Conservation (phyloP, 2,888 invertebrate genomes). For the Dasypolia templi region DNA sequence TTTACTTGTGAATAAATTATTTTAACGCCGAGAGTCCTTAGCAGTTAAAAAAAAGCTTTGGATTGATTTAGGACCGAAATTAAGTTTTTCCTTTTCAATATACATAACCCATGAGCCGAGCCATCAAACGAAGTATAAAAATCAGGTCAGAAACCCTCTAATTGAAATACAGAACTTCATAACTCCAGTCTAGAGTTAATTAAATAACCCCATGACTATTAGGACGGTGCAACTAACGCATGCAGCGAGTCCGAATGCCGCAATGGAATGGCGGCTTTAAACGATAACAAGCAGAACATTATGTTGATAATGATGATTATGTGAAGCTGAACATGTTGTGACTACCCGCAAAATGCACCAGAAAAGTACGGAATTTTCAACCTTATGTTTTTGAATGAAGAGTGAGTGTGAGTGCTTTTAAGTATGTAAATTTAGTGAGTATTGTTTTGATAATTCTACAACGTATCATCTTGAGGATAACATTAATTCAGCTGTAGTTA, state of each 20-base stretch:
- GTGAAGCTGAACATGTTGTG: too few species aligned
- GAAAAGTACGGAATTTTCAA: not conserved
- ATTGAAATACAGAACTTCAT: conserved; percentile 15
- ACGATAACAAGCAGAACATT: conserved; percentile 47
- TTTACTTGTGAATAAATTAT: too few species aligned
- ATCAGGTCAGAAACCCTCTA: too few species aligned
- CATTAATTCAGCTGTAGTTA: conserved; percentile 49
- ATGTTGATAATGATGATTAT: too few species aligned
- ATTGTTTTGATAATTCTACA: conserved; percentile 46
- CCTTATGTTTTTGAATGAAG: not conserved
- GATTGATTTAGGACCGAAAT: too few species aligned
- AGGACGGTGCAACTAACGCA: conserved; percentile 26
- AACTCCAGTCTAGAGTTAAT: conserved; percentile 11
- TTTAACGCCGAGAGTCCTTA: too few species aligned
- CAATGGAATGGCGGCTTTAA: conserved; percentile 31
- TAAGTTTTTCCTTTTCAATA: too few species aligned
- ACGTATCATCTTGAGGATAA: conserved; percentile 50
- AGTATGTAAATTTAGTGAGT: conserved; percentile 29
- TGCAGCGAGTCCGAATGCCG: conserved; percentile 28
- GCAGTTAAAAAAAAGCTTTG: too few species aligned
- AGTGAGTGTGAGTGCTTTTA: not conserved
- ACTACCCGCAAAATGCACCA: not conserved
- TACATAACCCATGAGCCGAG: too few species aligned
- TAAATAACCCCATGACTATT: conserved; percentile 20
- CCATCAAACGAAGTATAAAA: not conserved